Evolutionary conservation across 2,888 invertebrate genomes (phyloP).

Genomic region (Hybos culiciformis): DNA sequence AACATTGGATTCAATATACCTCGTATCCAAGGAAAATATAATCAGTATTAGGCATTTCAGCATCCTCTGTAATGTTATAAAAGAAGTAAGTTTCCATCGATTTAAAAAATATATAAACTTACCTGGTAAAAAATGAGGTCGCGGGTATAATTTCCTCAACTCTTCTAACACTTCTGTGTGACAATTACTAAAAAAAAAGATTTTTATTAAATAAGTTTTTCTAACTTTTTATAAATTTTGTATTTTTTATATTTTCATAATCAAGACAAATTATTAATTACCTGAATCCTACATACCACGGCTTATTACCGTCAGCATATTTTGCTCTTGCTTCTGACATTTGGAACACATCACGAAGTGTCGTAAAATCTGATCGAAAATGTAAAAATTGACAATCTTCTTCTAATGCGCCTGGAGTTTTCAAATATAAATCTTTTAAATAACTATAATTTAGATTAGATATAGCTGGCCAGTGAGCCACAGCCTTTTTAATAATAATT

Average conservation of each 20-base stretch:
- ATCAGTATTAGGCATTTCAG: slow-evolving; percentile 77
- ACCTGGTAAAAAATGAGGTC: slow-evolving; percentile 77
- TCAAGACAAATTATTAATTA: too few relatives aligned
- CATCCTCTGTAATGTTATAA: too few relatives aligned
- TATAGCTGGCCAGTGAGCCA: slow-evolving; percentile 62
- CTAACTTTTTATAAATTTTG: too few relatives aligned
- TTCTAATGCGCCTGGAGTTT: slow-evolving; percentile 54
- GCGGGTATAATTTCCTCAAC: slow-evolving; percentile 60
- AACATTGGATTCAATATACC: slow-evolving; percentile 77
- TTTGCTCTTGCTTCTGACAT: slow-evolving; percentile 53
- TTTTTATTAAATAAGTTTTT: too few relatives aligned
- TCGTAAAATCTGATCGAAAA: slow-evolving; percentile 68
- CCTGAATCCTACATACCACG: slow-evolving; percentile 89
- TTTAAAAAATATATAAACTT: too few relatives aligned
- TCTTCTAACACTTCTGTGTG: slow-evolving; percentile 62
- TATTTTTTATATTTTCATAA: too few relatives aligned
- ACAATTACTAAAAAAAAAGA: slow-evolving; percentile 91
- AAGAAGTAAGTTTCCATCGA: too few relatives aligned
- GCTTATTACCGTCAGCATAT: slow-evolving; percentile 44
- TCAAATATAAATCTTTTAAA: slow-evolving; percentile 55
- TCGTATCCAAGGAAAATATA: slow-evolving; percentile 88
- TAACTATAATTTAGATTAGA: slow-evolving; percentile 49
- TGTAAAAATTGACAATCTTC: slow-evolving; percentile 79
- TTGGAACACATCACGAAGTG: slow-evolving; percentile 59
- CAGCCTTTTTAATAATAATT: slow-evolving; percentile 63